Base-by-base conservation (phyloP, 2,797 vertebrate species). In the Pachyuromys duprasi region DNA sequence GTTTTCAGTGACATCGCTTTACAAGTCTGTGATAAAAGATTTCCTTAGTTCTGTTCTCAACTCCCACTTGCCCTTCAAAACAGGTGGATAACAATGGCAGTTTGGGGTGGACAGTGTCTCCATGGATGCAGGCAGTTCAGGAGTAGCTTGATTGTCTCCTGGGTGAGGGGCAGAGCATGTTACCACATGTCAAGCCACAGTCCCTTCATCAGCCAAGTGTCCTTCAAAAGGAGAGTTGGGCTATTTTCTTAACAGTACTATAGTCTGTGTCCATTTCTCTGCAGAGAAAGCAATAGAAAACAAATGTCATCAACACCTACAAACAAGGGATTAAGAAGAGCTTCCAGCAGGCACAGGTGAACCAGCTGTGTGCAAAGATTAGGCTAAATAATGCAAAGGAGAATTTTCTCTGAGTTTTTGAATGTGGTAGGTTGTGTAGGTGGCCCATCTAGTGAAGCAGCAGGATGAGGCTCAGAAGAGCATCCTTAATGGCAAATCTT, bases 341-440 rank as follows among this genome's bases (percentile, higher is more conserved):
- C 33, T 36, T 39, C 17, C 90, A 92, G 90, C 88, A 39, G 94
- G 92, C 74, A 55, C 96, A 95, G 94, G 93, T 97, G 96, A 76
- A 36, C 88, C 6, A 45, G 57, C 76, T 67, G 95, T 45, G 33
- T 79, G 49, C 88, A 89, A 74, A 94, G 80, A 22, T 86, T 83
- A 62, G 8, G 88, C 6, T 89, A 94, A 97, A 92, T 88, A 55
- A 63, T 60, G n/a, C 57, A 20, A 79, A 96, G 42, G 42, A 28
- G 49, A 7, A 17, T 89, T 93, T 91, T 70, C 81, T 45, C 3
- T 24, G 67, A 42, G 67, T 49, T n/a, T 67, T 72, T 88, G 74
- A 78, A 13, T 78, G 39, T 65, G 36, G 6, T 75, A 5, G 42
- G 28, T 45, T 49, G 13, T 53, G 28, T 70, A 55, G 1, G 42